phyloP scores from a whole-genome alignment of 2,113 vertebrate species.

The Varanus salvator region DNA sequence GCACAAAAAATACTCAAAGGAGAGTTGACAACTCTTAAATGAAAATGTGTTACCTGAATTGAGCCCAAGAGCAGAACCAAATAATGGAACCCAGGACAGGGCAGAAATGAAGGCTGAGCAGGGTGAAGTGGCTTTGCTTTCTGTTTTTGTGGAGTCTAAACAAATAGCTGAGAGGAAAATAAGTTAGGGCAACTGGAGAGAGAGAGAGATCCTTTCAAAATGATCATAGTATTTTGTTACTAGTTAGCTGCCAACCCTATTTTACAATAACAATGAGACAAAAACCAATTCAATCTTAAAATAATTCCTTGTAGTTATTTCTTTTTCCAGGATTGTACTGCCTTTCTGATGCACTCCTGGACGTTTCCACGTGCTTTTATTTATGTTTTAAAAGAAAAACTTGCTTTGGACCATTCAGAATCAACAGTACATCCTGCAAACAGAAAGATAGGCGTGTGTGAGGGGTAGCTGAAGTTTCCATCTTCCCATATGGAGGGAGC shows the following conservation, averaged over 20 bases:
- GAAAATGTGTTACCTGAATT: neutral
- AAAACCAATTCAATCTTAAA: neutral
- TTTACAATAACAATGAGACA: neutral
- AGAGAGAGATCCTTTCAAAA: neutral
- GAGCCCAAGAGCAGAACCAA: neutral
- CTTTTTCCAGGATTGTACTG: neutral
- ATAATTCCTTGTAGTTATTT: neutral
- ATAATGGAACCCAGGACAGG: neutral
- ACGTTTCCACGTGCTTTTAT: neutral
- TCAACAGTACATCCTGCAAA: conserved; percentile 1
- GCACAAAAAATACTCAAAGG: neutral
- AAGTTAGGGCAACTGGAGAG: neutral
- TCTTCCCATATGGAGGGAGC: neutral
- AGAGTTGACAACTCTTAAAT: neutral
- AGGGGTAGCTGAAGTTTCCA: too few relatives aligned
- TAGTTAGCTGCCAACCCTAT: neutral
- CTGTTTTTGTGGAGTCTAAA: neutral
- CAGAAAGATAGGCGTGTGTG: neutral
- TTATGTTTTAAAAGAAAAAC: conserved; percentile 27
- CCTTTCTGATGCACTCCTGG: conserved; percentile 5
- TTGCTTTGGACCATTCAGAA: neutral
- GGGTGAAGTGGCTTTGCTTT: neutral
- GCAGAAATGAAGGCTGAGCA: neutral
- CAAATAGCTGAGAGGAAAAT: neutral
- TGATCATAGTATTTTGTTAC: neutral